These are phyloP conservation scores for Halictus rubicundus DNA, from an alignment of 1,140 invertebrate genomes.

Conservation along the genomic window DNA sequence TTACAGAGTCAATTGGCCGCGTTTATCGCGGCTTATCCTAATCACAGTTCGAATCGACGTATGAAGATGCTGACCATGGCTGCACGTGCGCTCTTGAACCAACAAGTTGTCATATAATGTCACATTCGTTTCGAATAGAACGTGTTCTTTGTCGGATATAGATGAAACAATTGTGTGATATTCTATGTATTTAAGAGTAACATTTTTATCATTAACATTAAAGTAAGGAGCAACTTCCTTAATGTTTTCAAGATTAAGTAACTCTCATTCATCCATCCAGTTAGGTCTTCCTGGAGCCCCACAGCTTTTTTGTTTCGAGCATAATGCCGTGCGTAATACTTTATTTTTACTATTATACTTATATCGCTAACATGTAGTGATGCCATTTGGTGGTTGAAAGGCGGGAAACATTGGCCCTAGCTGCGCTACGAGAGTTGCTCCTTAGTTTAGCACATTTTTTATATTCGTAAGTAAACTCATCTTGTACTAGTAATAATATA, in stretches of 20 bases:
- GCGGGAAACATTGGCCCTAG: background rate
- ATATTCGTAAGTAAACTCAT: slow-evolving; percentile 28
- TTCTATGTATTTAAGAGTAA: slow-evolving; percentile 16
- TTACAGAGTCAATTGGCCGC: slow-evolving; percentile 87
- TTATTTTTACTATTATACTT: background rate
- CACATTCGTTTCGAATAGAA: slow-evolving; percentile 23
- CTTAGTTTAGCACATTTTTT: background rate
- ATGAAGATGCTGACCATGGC: slow-evolving; percentile 92
- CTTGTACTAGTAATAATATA: slow-evolving; percentile 27
- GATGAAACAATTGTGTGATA: slow-evolving; percentile 13
- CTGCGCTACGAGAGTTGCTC: background rate
- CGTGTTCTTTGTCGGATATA: slow-evolving; percentile 24
- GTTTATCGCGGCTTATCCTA: slow-evolving; percentile 86
- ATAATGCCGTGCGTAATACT: background rate
- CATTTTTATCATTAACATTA: slow-evolving; percentile 17
- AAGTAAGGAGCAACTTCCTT: slow-evolving; percentile 6
- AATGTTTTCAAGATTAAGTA: background rate
- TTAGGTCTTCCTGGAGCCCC: background rate
- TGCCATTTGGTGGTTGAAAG: background rate
- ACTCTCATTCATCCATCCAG: background rate
- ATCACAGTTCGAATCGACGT: slow-evolving; percentile 84
- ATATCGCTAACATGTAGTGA: background rate
- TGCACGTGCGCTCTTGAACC: slow-evolving; percentile 82
- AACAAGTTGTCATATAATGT: slow-evolving; percentile 67
- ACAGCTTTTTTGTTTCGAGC: background rate